Evolutionary conservation across 2,797 vertebrate species (phyloP).

Genomic region (Lutra lutra): DNA sequence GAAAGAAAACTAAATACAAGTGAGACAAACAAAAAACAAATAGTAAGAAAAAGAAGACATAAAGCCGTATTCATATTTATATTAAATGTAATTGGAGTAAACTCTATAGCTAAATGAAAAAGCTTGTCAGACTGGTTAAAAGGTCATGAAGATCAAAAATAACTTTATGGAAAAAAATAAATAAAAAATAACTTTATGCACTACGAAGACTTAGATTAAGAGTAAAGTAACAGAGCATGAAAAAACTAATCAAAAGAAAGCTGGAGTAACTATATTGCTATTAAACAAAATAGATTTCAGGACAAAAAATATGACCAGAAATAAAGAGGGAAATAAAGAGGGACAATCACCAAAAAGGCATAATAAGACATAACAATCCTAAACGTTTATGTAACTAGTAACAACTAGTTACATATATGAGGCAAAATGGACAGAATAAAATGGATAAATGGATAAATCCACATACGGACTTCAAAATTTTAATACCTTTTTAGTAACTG

Average conservation of each 20-base stretch:
- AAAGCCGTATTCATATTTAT: neutral
- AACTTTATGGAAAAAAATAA: too few relatives aligned
- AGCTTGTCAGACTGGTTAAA: neutral
- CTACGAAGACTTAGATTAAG: neutral
- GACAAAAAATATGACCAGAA: neutral
- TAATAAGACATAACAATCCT: neutral
- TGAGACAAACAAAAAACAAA: neutral
- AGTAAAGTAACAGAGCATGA: neutral
- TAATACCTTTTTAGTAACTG: neutral
- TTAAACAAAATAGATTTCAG: neutral
- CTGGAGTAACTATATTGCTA: neutral
- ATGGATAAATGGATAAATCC: neutral
- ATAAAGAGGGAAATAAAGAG: slow-evolving; percentile 1
- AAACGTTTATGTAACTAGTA: neutral
- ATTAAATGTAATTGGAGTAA: neutral
- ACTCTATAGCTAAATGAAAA: neutral
- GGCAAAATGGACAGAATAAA: neutral
- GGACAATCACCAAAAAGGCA: neutral
- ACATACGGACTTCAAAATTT: neutral
- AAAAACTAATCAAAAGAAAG: neutral
- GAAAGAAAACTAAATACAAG: neutral
- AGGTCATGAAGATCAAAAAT: neutral
- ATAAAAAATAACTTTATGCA: neutral
- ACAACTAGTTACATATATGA: neutral
- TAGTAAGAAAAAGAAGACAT: neutral